phyloP scores from a whole-genome alignment of 2,113 vertebrate species.

The Cercocebus atys region DNA sequence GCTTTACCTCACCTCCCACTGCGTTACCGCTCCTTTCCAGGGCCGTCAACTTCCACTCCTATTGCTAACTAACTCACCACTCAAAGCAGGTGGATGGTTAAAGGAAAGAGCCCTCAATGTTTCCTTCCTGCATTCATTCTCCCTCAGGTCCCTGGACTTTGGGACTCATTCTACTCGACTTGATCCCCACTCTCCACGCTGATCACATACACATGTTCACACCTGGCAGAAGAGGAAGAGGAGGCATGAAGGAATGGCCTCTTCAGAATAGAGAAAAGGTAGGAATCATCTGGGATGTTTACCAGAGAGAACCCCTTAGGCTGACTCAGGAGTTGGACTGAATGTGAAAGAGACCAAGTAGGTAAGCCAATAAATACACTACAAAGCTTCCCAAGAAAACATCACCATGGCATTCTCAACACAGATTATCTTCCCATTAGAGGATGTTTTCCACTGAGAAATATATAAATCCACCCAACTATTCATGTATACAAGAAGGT shows the following conservation, averaged over 20 bases:
- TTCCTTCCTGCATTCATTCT: slow-evolving; percentile 35
- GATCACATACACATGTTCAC: neutral
- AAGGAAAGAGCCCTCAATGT: slow-evolving; percentile 38
- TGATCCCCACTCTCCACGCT: neutral
- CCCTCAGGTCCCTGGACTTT: neutral
- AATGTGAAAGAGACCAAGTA: neutral
- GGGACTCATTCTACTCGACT: neutral
- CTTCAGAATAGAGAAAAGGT: neutral
- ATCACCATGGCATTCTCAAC: neutral
- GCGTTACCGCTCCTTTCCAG: slow-evolving; percentile 59
- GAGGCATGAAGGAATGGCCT: neutral
- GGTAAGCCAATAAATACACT: rapidly evolving
- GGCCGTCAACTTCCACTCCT: slow-evolving; percentile 29
- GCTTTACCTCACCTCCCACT: slow-evolving; percentile 60
- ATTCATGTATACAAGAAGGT: neutral
- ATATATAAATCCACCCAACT: neutral
- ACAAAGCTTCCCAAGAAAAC: neutral
- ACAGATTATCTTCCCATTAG: neutral
- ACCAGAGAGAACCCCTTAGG: neutral
- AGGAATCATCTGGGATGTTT: neutral
- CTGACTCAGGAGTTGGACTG: neutral
- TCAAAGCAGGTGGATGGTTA: slow-evolving; percentile 34
- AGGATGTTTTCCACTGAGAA: neutral
- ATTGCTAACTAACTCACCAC: slow-evolving; percentile 69
- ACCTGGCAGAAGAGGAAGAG: neutral